Conservation (phyloP, 2,113 vertebrate genomes). For the Tetraodon nigroviridis region DNA sequence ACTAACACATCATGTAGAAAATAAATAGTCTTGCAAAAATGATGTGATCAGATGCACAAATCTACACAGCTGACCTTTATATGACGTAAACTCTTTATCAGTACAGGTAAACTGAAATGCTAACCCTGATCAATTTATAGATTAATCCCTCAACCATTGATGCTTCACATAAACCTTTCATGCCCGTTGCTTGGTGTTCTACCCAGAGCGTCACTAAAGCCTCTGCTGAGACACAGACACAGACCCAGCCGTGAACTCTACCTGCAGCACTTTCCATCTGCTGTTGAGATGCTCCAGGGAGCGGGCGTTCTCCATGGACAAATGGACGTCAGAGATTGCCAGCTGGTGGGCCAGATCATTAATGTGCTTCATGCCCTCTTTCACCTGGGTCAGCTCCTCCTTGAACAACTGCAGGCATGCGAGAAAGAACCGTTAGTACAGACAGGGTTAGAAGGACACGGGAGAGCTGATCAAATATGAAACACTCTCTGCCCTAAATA, state of each 20-base stretch:
- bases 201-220: neutral
- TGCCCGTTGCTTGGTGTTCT: neutral
- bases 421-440: neutral
- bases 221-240: slow-evolving; percentile 3
- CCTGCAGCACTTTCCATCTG: slow-evolving; percentile 95
- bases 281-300: slow-evolving; percentile 91
- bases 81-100: too few species aligned
- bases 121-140: neutral
- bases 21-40: too few species aligned
- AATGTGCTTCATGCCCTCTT: slow-evolving; percentile 90
- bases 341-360: slow-evolving; percentile 96
- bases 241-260: slow-evolving; percentile 53
- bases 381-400: slow-evolving; percentile 88
- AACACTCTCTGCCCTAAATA: too few species aligned
- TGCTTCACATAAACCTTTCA: slow-evolving; percentile 2
- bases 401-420: slow-evolving; percentile 82
- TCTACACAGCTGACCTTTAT: too few species aligned
- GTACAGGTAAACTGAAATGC: too few species aligned
- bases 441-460: neutral
- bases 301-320: slow-evolving; percentile 92
- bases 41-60: too few species aligned
- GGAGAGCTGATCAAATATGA: neutral
- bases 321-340: slow-evolving; percentile 92
- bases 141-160: neutral
- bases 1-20: too few species aligned